A percentile compares a stretch with the other conserved stretches of the same genome.
Conservation (phyloP, 64 coral and sea anemone genomes). For the Stichodactyla helianthus region DNA sequence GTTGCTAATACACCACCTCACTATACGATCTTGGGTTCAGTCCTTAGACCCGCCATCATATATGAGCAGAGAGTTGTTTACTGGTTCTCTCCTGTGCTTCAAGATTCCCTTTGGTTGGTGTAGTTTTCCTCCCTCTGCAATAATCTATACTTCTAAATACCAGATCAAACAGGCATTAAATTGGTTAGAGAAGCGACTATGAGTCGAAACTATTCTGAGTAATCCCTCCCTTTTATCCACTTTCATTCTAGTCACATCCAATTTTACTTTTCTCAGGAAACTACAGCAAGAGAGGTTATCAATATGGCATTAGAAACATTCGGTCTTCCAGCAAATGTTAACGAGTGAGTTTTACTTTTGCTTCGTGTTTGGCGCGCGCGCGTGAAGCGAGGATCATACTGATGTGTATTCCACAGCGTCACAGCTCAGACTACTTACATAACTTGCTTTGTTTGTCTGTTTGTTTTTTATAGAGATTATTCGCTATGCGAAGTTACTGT, state of each 20-base stretch:
- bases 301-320: conserved; percentile 92
- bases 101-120: too few relatives aligned
- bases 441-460: not conserved
- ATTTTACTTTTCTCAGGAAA: conserved; percentile 55
- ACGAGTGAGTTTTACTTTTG: not conserved
- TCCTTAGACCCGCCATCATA: too few relatives aligned
- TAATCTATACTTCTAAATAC: not conserved
- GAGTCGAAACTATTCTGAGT: not conserved
- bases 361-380: not conserved
- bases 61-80: too few relatives aligned
- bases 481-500: conserved; percentile 92
- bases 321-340: conserved; percentile 29
- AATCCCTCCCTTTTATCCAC: not conserved
- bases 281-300: conserved; percentile 81
- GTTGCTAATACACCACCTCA: too few relatives aligned
- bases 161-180: not conserved
- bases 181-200: not conserved
- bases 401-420: not conserved
- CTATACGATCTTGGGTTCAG: too few relatives aligned
- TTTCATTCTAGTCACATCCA: not conserved
- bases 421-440: not conserved
- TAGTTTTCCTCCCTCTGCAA: not conserved
- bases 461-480: conserved; percentile 66
- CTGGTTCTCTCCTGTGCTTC: too few relatives aligned
- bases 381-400: not conserved